Evolutionary conservation across 2,113 vertebrate species (phyloP), one percentile per base, ranked within the genome.

Genomic region (Petromus typicus): DNA sequence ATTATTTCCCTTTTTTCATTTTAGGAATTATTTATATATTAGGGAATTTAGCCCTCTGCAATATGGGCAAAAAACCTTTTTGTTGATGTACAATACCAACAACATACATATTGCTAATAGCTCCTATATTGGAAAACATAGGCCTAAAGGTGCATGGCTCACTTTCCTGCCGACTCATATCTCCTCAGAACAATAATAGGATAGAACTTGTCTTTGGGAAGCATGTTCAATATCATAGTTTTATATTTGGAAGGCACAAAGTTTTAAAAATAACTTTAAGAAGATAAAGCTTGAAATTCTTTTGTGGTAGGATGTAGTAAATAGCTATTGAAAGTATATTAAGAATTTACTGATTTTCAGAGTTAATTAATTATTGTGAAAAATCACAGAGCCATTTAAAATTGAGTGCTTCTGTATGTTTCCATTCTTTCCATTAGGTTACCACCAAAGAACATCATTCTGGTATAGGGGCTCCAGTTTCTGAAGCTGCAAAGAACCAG

Each of bases 401-500:
- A 92, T 25, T 61, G 22, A 93, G 69, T 66, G 57, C 12, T 20
- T 89, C n/a, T 67, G 5, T 69, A 13, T 93, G 27, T 93, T 95
- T 94, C 75, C n/a, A 40, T 96, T 95, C 43, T 95, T 89, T 66
- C 61, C 23, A 56, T 82, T 79, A 97, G 97, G 96, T 97, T 95
- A 97, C 96, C 97, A 97, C 96, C 97, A 97, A 96, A 95, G 98
- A 98, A 98, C 92, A 98, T 93, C 93, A 94, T 80, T 95, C 97
- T 97, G 95, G 95, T 95, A 81, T 98, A 96, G 96, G 98, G 96
- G 96, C 95, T 97, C 94, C 90, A 97, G 90, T 89, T 96, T 97
- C 93, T 96, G 94, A 98, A 97, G 94, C 94, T 96, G 97, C 97
- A 93, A 97, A 92, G 97, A 89, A 97, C 40, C 97, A 96, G 92